Evolutionary conservation across 2,113 vertebrate genomes (phyloP).

Genomic region (Chunga burmeisteri): DNA sequence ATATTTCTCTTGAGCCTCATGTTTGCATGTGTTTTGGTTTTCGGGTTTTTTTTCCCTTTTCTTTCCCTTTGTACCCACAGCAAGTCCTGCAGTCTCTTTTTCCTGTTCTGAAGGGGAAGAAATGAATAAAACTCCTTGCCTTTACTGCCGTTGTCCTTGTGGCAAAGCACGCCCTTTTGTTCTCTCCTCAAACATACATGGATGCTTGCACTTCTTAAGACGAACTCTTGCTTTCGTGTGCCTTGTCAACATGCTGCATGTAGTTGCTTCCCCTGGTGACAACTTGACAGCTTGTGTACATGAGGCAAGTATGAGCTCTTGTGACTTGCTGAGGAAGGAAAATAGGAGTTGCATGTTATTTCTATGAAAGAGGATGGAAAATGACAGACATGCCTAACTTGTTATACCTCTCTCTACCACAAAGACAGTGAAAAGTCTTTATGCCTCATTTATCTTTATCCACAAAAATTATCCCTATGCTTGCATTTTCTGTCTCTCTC

Average conservation of each 20-base stretch:
- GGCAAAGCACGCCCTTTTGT: not conserved
- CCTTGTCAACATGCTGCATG: not conserved
- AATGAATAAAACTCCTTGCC: not conserved
- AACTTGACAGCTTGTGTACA: not conserved
- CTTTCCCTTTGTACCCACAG: not conserved
- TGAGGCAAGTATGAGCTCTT: not conserved
- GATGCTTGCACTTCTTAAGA: not conserved
- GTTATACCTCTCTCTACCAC: not conserved
- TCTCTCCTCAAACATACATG: not conserved
- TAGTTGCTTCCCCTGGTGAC: not conserved
- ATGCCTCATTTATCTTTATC: not conserved
- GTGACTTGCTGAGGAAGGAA: not conserved
- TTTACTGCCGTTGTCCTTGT: not conserved
- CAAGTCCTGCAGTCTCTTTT: not conserved
- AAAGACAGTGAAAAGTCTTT: not conserved
- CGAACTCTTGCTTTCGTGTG: not conserved
- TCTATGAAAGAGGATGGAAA: not conserved
- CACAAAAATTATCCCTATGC: not conserved
- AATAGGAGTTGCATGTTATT: not conserved
- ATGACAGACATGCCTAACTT: rapidly evolving
- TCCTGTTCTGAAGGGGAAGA: not conserved
- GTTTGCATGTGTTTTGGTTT: not conserved
- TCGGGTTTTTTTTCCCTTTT: too few relatives aligned
- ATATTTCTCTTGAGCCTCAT: not conserved
- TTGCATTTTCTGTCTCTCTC: not conserved